Evolutionary conservation across 2,888 invertebrate genomes (phyloP).

Genomic region (Bugula neritina): DNA sequence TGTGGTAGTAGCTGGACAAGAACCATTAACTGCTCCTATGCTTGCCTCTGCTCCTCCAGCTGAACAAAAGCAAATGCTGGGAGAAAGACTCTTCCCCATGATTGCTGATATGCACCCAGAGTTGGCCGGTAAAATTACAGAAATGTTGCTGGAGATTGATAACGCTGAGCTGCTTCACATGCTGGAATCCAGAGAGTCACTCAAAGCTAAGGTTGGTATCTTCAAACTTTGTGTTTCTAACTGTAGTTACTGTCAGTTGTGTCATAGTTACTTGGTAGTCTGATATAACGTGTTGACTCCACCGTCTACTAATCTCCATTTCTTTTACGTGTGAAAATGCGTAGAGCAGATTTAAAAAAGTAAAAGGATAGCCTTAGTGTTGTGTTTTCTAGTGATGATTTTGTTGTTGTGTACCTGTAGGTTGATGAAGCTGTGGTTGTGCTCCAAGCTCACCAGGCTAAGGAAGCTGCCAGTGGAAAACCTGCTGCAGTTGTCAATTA

Average conservation of each 20-base stretch:
- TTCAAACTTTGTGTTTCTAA: no score
- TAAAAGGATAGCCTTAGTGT: no score
- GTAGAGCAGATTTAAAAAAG: no score
- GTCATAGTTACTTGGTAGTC: no score
- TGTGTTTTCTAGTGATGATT: no score
- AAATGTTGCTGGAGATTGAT: conserved; percentile 98
- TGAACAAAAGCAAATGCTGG: conserved; percentile 98
- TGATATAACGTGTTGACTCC: no score
- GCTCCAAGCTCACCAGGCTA: conserved; percentile 92
- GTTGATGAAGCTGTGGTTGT: conserved; percentile 98
- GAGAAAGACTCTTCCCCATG: conserved; percentile 93
- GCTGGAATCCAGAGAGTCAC: conserved; percentile 90
- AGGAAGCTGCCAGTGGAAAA: conserved; percentile 57
- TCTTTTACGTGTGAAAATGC: no score
- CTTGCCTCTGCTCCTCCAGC: conserved; percentile 88
- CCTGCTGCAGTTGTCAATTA: conserved; percentile 9
- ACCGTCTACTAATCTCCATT: no score
- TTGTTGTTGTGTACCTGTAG: no score
- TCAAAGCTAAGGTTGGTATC: conserved; percentile 80
- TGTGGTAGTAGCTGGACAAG: conserved; percentile 79
- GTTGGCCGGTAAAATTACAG: conserved; percentile 94
- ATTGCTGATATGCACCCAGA: conserved; percentile 81
- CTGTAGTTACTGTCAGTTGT: no score
- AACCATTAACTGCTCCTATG: conserved; percentile 93
- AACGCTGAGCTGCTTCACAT: conserved; percentile 95